These are phyloP conservation scores for Heteromormyrus szaboi DNA, from an alignment of 2,797 vertebrate species.

Conservation along the genomic window DNA sequence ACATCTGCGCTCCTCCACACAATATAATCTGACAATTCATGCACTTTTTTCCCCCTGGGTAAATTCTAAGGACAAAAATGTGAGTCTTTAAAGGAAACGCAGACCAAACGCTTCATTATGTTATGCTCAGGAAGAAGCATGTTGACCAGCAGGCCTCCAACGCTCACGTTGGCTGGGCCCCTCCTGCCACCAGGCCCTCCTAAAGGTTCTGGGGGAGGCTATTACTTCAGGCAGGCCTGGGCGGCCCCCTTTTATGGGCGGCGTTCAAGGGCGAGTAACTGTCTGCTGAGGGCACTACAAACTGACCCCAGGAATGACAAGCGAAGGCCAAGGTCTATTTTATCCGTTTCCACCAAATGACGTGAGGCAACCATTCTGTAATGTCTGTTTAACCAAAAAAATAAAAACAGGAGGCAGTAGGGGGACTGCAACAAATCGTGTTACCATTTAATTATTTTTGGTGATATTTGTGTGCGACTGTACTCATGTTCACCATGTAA, in stretches of 20 bases:
- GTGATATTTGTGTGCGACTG: neutral
- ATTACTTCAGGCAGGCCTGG: neutral
- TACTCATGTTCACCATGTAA: slow-evolving; percentile 2
- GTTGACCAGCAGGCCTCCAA: neutral
- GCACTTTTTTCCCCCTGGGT: neutral
- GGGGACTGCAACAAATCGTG: neutral
- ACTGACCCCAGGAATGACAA: slow-evolving; percentile 13
- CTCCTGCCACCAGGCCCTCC: neutral
- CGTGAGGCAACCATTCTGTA: neutral
- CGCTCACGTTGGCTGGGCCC: neutral
- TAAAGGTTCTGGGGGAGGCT: neutral
- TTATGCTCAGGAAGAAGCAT: neutral
- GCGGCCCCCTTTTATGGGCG: neutral
- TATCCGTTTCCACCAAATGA: neutral
- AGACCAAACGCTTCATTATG: neutral
- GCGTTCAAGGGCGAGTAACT: neutral
- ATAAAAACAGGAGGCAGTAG: neutral
- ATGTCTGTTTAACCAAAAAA: neutral
- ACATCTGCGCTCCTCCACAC: neutral
- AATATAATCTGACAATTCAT: neutral
- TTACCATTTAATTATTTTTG: neutral
- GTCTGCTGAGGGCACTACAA: neutral
- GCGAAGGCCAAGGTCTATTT: neutral
- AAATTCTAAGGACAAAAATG: neutral
- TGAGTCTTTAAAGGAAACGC: neutral